Evolutionary conservation across 2,797 vertebrate species (phyloP).

Genomic region (Coracias cyanogaster): DNA sequence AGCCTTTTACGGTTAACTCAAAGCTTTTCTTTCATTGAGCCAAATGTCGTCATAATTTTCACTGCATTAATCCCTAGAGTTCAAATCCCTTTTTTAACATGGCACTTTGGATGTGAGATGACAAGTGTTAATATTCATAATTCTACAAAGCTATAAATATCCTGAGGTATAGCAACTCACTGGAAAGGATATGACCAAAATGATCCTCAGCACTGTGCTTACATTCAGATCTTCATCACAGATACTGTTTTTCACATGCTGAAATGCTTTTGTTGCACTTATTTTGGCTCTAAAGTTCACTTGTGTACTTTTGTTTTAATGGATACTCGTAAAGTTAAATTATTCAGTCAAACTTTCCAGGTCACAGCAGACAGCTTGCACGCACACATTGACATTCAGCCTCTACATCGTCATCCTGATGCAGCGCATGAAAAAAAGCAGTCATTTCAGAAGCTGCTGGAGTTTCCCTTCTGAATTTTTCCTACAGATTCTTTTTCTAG

Average conservation of each 20-base stretch:
- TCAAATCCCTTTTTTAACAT: slow-evolving; percentile 62
- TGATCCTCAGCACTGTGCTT: slow-evolving; percentile 2
- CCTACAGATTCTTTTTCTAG: slow-evolving; percentile 47
- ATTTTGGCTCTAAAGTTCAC: slow-evolving; percentile 27
- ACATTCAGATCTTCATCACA: background rate
- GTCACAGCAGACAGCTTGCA: slow-evolving; percentile 30
- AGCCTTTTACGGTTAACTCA: slow-evolving; percentile 15
- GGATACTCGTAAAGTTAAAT: slow-evolving; percentile 36
- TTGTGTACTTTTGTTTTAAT: background rate
- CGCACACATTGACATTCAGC: slow-evolving; percentile 9
- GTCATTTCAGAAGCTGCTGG: slow-evolving; percentile 8
- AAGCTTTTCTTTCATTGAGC: slow-evolving; percentile 36
- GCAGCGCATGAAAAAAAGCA: slow-evolving; percentile 18
- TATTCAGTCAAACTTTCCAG: slow-evolving; percentile 47
- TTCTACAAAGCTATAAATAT: slow-evolving; percentile 58
- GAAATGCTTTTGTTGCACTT: slow-evolving; percentile 49
- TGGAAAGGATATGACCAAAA: slow-evolving; percentile 36
- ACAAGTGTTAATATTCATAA: slow-evolving; percentile 73
- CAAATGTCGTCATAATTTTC: slow-evolving; percentile 51
- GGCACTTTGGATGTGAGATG: slow-evolving; percentile 59
- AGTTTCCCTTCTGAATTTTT: slow-evolving; percentile 48
- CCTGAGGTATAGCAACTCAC: slow-evolving; percentile 16
- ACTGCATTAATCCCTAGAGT: slow-evolving; percentile 59
- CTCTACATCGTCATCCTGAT: background rate
- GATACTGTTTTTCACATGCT: background rate